phyloP scores from a whole-genome alignment of 2,797 vertebrate genomes.

The Cynopterus sphinx region DNA sequence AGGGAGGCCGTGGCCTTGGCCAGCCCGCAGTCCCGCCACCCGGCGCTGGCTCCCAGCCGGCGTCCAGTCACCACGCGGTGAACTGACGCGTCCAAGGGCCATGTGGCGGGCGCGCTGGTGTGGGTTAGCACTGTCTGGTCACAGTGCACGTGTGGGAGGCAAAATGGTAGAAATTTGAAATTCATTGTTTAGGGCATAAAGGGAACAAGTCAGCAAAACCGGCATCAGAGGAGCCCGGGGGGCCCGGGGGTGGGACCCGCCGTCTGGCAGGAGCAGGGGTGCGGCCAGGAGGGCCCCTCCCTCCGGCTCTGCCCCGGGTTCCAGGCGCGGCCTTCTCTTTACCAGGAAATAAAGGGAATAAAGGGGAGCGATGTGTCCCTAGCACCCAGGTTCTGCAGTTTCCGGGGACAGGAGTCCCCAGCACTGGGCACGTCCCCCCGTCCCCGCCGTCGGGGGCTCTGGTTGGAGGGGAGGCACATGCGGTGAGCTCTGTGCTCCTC shows the following conservation, averaged over 20 bases:
- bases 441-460: fast-evolving
- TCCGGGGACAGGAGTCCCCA: not conserved
- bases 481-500: not conserved
- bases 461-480: not conserved
- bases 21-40: too few species aligned
- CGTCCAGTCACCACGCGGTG: not conserved
- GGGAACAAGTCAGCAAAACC: not conserved
- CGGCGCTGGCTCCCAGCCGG: too few species aligned
- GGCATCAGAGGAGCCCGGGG: not conserved
- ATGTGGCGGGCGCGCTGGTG: fast-evolving
- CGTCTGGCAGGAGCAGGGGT: fast-evolving
- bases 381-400: not conserved
- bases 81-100: not conserved
- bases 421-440: not conserved
- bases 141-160: not conserved
- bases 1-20: too few species aligned
- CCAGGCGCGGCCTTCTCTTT: not conserved
- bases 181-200: constrained; percentile 23
- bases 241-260: not conserved
- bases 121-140: not conserved
- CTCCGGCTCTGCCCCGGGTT: not conserved
- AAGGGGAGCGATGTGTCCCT: not conserved
- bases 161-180: not conserved
- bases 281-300: fast-evolving
- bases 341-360: not conserved